Base-by-base conservation (phyloP, 2,888 invertebrate species). In the Thalpophila matura region DNA sequence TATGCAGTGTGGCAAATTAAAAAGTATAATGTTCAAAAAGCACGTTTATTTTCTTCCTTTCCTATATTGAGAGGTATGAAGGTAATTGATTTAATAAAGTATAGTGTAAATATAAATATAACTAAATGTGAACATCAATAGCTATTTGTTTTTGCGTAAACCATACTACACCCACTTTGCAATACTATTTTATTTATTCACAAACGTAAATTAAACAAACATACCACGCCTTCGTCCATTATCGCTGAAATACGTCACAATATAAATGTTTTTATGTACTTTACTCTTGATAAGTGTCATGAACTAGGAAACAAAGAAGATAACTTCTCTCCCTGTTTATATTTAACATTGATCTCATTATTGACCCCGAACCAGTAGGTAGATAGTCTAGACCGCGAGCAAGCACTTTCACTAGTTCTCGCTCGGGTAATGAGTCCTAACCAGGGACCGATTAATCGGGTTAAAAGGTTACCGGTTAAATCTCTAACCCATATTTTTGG, bases 391-490 rank as follows among this genome's bases (percentile, higher is more conserved):
- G 60, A 45, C 43, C 14, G 22, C 26, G 42, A 49, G 31, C 26
- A 9, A 49, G 47, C 43, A 67, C 43, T 65, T 68, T 65, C 59
- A 43, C 37, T 58, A 31, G 22, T 26, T 43, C 9, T 4, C 7
- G 18, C 22, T 49, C n/a, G 31, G 50, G 22, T 49, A 67, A 68
- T n/a, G n/a, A n/a, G n/a, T n/a, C n/a, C n/a, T n/a, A n/a, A n/a
- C n/a, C n/a, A n/a, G n/a, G n/a, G n/a, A n/a, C n/a, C n/a, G n/a
- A n/a, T n/a, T n/a, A n/a, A n/a, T n/a, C n/a, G n/a, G n/a, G n/a
- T n/a, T n/a, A n/a, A n/a, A n/a, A n/a, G n/a, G n/a, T n/a, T n/a
- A n/a, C n/a, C n/a, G n/a, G n/a, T n/a, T n/a, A n/a, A n/a, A n/a
- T n/a, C n/a, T n/a, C n/a, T n/a, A n/a, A n/a, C n/a, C n/a, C n/a